These are phyloP conservation scores for Lymantria dispar DNA, from an alignment of 2,888 invertebrate genomes.

Conservation along the genomic window DNA sequence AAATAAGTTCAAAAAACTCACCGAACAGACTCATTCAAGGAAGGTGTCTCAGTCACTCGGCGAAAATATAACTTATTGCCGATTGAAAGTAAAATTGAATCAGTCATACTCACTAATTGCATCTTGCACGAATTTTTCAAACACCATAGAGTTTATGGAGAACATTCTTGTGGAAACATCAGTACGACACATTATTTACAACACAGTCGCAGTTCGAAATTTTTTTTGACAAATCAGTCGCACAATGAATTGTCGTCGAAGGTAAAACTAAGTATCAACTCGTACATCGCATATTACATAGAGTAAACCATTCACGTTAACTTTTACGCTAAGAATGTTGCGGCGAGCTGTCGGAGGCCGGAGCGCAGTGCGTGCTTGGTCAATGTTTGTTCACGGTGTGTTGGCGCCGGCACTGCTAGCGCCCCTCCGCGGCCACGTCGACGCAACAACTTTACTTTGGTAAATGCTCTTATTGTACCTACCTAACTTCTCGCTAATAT, in stretches of 20 bases:
- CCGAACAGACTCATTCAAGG: constrained; percentile 20
- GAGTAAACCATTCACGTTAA: constrained; percentile 81
- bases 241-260: constrained; percentile 52
- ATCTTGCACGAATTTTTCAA: constrained; percentile 56
- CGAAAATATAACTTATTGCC: constrained; percentile 14
- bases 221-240: constrained; percentile 56
- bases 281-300: constrained; percentile 77
- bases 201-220: constrained; percentile 59
- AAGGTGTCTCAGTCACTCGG: constrained; percentile 11
- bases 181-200: constrained; percentile 55
- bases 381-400: constrained; percentile 72
- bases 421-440: constrained; percentile 55
- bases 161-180: constrained; percentile 48
- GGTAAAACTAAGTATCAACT: constrained; percentile 62
- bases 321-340: constrained; percentile 83
- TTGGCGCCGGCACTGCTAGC: constrained; percentile 52
- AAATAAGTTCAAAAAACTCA: constrained; percentile 20
- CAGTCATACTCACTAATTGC: constrained; percentile 62
- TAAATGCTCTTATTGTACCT: constrained; percentile 41
- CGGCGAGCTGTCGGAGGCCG: constrained; percentile 66
- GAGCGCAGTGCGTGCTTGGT: constrained; percentile 72
- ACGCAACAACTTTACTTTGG: constrained; percentile 38
- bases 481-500: constrained; percentile 25
- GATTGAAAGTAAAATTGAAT: constrained; percentile 40
- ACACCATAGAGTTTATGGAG: constrained; percentile 48